Base-by-base conservation (phyloP, 2,113 vertebrate species). In the Plestiodon gilberti region DNA sequence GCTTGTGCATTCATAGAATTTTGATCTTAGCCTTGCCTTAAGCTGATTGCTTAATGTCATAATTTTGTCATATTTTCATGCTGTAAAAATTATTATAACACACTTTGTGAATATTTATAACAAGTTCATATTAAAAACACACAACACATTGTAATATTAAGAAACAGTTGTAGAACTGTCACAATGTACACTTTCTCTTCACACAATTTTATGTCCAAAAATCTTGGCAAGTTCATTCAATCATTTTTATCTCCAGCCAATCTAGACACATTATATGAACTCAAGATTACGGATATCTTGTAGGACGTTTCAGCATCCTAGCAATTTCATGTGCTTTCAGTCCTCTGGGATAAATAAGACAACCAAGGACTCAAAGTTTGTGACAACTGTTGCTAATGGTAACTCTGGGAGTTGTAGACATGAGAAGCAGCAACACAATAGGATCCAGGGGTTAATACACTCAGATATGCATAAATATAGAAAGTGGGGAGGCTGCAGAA, bases 31-130 rank as follows among this genome's bases (percentile, higher is more conserved):
- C 70, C 40, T 13, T 30, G 6, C 52, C 43, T 83, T 71, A 74
- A 75, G n/a, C 25, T 83, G 38, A 6, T 91, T 70, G 76, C 70
- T 82, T 38, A 88, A 73, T 10, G 23, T 38, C 30, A 38, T 64
- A 30, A 52, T 83, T 73, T 89, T 75, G 25, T 85, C 35, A 25
- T 61, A 1, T 57, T 88, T 83, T 40, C 22, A 22, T 22, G 52
- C 25, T 52, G 40, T 74, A 65, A 35, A 75, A 75, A 33, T n/a
- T 65, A 77, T 55, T 33, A 61, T n/a, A 75, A 77, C 28, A 30
- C 20, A 20, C 4, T 48, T 52, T n/a, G 55, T 61, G 15, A 43
- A 15, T 83, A 62, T 59, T 74, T 64, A 43, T 13, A 74, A 35
- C 1, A 35, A 43, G n/a, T 62, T 73, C 14, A 35, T 35, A 75